phyloP scores from a whole-genome alignment of 2,113 vertebrate genomes.

The Gymnorhina tibicen region DNA sequence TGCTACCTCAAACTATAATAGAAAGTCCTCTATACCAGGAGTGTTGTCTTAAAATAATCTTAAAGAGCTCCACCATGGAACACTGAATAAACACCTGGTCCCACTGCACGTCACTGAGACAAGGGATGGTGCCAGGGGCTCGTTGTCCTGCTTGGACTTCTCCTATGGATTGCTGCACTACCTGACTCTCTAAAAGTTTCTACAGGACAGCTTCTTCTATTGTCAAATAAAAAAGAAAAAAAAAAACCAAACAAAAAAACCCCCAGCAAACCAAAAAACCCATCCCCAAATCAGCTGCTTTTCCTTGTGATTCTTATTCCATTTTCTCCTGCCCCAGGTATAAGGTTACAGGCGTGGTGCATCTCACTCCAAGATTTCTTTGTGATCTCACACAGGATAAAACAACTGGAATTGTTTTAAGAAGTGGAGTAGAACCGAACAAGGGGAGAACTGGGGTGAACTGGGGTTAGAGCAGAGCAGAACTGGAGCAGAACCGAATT shows the following conservation, averaged over 20 bases:
- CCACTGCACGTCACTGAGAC: neutral
- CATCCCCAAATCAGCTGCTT: neutral
- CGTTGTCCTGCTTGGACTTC: neutral
- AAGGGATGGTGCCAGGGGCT: neutral
- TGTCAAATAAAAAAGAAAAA: neutral
- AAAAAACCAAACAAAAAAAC: too few species aligned
- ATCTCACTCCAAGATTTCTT: neutral
- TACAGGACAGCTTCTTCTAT: neutral
- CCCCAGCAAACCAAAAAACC: rapidly evolving
- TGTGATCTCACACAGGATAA: neutral
- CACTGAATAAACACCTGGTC: neutral
- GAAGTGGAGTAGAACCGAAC: neutral
- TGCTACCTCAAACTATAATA: neutral
- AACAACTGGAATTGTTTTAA: neutral
- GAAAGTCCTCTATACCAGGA: neutral
- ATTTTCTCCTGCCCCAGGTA: neutral
- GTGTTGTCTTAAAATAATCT: neutral
- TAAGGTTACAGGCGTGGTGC: neutral
- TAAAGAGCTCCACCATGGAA: neutral
- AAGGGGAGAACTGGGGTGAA: neutral
- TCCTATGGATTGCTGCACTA: neutral
- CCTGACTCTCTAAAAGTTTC: neutral
- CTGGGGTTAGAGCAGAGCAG: neutral
- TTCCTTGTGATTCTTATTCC: neutral
- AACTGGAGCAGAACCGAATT: neutral